Evolutionary conservation across 2,113 vertebrate genomes (phyloP).

Genomic region (Antigone vipio): DNA sequence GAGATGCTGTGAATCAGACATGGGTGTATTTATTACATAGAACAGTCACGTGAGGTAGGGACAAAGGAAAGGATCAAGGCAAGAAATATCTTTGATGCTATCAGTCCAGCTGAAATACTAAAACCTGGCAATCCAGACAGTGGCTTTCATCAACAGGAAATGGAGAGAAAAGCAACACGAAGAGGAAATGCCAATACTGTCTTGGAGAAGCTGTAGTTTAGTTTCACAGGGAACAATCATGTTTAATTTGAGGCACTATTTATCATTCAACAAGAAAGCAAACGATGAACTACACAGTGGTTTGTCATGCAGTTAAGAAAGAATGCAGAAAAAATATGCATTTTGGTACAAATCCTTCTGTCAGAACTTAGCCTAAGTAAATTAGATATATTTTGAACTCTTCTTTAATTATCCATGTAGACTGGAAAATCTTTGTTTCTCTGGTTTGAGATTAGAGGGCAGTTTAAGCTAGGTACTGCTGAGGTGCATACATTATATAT

Average conservation of each 20-base stretch:
- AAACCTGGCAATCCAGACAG: background rate
- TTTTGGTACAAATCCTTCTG: background rate
- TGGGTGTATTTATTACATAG: background rate
- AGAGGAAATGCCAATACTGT: background rate
- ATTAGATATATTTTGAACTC: background rate
- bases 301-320: conserved; percentile 8
- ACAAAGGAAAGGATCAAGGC: background rate
- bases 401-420: background rate
- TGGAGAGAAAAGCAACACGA: background rate
- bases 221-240: background rate
- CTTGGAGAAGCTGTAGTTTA: background rate
- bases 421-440: background rate
- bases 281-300: background rate
- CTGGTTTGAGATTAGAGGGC: background rate
- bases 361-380: background rate
- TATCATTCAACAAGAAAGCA: conserved; percentile 14
- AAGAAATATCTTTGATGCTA: conserved; percentile 66
- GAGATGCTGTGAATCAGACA: background rate
- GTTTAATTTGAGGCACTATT: conserved; percentile 7
- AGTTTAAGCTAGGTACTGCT: background rate
- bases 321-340: background rate
- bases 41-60: background rate
- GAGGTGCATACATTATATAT: background rate
- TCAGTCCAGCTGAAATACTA: conserved; percentile 54
- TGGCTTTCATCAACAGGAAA: conserved; percentile 34